Evolutionary conservation across 1,140 invertebrate genomes (phyloP), one percentile per base, ranked within the genome.

Genomic region (Heliconius melpomene): DNA sequence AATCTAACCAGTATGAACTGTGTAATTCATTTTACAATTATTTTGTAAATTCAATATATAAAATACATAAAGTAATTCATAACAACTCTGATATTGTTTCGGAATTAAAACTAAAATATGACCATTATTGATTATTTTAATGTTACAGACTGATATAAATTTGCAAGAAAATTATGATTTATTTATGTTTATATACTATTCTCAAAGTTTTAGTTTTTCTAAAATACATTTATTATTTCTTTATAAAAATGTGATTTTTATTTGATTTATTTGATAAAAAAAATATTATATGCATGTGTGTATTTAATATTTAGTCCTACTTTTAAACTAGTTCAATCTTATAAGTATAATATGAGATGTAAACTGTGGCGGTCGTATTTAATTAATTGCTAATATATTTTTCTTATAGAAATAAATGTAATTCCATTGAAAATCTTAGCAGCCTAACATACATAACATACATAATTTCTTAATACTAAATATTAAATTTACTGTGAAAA

Each of bases 201-300:
- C 9, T 23, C 0, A 11, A 57, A 23, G 20, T 29, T 26, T 5
- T 29, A 16, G 5, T 26, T 29, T 66, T 29, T 66, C 11, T 29
- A 6, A 66, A 11, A 6, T 66, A 13, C 9, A 60, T 66, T 29
- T 66, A n/a, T 11, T 29, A 66, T 66, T 66, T 66, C 60, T 66
- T 66, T 26, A 66, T 8, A 60, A 75, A 75, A 57, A 75, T 75
- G 29, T 46, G 57, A 40, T 75, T 75, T 40, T 78, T 38, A n/a
- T 78, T 36, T 36, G 32, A 36, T 36, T 32, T 32, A 32, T 32
- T 32, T 6, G 32, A 36, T 7, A 36, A 36, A 36, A 36, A 36
- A 36, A 36, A 36, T 7, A 36, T 36, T 36, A 36, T 36, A 32
- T 32, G 0, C 32, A 32, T 32, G 32, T 32, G 32, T 32, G 32